These are phyloP conservation scores for Arctocebus calabarensis DNA, from an alignment of 2,797 vertebrate genomes.

Conservation along the genomic window DNA sequence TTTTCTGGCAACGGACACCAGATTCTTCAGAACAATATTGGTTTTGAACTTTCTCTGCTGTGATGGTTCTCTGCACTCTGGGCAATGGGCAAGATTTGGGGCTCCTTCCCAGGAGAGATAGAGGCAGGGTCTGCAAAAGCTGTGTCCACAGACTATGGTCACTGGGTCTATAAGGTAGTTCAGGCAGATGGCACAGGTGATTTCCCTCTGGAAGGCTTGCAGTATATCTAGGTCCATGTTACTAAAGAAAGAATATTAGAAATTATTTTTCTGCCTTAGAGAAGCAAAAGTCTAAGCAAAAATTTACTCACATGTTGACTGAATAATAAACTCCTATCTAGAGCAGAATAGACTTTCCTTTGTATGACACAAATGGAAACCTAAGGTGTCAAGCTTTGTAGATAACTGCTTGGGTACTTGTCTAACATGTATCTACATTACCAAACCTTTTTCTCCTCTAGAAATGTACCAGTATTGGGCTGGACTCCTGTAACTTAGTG, in stretches of 20 bases:
- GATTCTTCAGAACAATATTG: not conserved
- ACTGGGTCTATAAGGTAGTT: not conserved
- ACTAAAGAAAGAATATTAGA: not conserved
- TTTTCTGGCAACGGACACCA: not conserved
- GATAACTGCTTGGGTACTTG: not conserved
- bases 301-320: not conserved
- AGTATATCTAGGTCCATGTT: not conserved
- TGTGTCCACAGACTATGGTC: not conserved
- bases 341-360: not conserved
- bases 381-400: not conserved
- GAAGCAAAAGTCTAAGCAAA: not conserved
- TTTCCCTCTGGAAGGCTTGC: not conserved
- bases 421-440: not conserved
- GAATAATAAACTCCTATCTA: not conserved
- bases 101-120: not conserved
- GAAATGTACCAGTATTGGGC: not conserved
- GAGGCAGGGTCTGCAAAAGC: not conserved
- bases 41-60: not conserved
- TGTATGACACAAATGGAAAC: not conserved
- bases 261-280: not conserved
- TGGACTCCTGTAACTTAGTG: too few species aligned
- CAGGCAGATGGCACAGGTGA: not conserved
- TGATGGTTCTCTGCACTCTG: fast-evolving
- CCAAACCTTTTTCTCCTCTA: fast-evolving
- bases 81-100: fast-evolving